phyloP scores from a whole-genome alignment of 1,140 invertebrate genomes.

The Saccostrea echinata region DNA sequence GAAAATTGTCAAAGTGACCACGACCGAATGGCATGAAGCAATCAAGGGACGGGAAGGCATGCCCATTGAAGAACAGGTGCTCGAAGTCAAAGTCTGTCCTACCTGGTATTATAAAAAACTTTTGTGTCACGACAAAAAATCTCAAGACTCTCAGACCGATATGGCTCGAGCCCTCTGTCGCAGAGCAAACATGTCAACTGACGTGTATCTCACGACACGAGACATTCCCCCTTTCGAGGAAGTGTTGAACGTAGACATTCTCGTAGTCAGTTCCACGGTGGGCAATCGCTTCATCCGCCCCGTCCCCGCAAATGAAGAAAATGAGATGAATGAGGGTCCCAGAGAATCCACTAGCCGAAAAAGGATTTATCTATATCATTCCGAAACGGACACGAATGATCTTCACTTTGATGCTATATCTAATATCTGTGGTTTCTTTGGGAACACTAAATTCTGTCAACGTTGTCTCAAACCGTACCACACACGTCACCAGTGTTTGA shows the following conservation, averaged over 20 bases:
- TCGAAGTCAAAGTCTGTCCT: slow-evolving; percentile 23
- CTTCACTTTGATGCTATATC: slow-evolving; percentile 27
- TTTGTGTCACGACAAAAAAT: neutral
- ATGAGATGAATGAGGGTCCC: neutral
- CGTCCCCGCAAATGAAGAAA: slow-evolving; percentile 16
- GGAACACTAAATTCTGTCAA: slow-evolving; percentile 39
- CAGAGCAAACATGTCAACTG: neutral
- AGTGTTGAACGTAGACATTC: slow-evolving; percentile 18
- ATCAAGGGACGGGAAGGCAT: neutral
- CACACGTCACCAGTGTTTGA: neutral
- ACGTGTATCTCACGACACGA: neutral
- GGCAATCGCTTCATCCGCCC: slow-evolving; percentile 38
- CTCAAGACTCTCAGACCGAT: neutral
- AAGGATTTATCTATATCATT: neutral
- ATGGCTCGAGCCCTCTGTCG: neutral
- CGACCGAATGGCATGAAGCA: neutral
- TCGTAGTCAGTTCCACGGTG: neutral
- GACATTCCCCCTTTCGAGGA: slow-evolving; percentile 32
- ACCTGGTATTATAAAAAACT: slow-evolving; percentile 18
- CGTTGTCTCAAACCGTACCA: slow-evolving; percentile 32
- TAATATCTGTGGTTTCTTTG: slow-evolving; percentile 44
- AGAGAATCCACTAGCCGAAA: neutral
- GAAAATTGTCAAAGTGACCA: neutral
- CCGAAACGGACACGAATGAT: neutral
- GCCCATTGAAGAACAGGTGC: neutral